Base-by-base conservation (phyloP, 2,797 vertebrate species). In the Schizothorax lantsangensis region DNA sequence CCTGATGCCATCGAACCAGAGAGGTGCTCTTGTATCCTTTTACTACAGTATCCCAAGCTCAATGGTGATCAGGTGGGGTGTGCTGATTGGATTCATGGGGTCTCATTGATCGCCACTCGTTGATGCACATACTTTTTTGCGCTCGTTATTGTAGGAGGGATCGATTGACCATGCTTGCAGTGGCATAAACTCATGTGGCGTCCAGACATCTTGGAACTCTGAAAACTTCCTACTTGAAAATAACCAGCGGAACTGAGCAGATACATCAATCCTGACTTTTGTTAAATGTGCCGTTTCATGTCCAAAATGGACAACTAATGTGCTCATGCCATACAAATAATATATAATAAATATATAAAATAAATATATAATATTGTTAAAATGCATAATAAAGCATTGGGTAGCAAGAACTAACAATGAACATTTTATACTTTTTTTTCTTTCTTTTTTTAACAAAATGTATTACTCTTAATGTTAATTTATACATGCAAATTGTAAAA, bases 1-100 rank as follows among this genome's bases (percentile, higher is more conserved):
- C 78, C 88, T 87, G 86, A 88, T 88, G 84, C 85, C 79, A 69
- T 36, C 75, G 88, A 88, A 90, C 84, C 79, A 80, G 72, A 90
- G 88, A 86, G 81, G 62, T 45, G 54, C 75, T 78, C 80, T 85
- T n/a, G 52, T 26, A 69, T 71, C 84, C 30, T 87, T 84, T 72
- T 84, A n/a, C 49, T 59, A 43, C 17, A 57, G 84, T 83, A 79
- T 89, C 40, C 69, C 36, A 54, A 43, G 54, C 85, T 79, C 74
- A 77, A n/a, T 87, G 74, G 59, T 26, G 87, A 89, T 89, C 89
- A 85, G 88, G 86, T 90, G 86, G 80, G 86, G 9, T 75, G 6
- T 73, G 36, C 85, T 86, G 88, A 90, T 90, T 90, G 85, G 77
- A 84, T 87, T 85, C 26, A 30, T 59, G 47, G 19, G 47, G 40